Evolutionary conservation across 2,797 vertebrate genomes (phyloP), one percentile per base, ranked within the genome.

Genomic region (Gymnocypris eckloni): DNA sequence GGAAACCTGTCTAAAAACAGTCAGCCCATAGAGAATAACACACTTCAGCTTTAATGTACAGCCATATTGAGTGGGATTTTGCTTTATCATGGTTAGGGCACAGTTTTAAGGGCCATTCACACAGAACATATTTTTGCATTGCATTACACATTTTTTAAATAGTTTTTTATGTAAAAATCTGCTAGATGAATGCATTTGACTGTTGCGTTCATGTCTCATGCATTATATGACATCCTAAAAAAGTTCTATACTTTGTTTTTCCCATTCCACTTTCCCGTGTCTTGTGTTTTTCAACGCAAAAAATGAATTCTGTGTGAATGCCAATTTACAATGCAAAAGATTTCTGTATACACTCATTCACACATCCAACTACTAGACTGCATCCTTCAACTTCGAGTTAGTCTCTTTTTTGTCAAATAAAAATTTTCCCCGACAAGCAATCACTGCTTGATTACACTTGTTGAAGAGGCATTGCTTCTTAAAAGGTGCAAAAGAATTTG

Each of bases 1-100:
- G 56, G 77, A 79, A 79, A 61, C 77, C 77, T 79, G 77, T 79
- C 43, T 28, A 28, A 43, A 79, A 64, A 79, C 54, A 79, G 56
- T 79, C n/a, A 79, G 6, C n/a, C 56, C 37, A 28, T 16, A 25
- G 43, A 2, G 28, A 56, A 82, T 72, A n/a, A 43, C 50, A 82
- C 67, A 43, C 67, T 71, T 82, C 22, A 82, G 50, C 67, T 82
- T 81, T 39, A 39, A 70, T n/a, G 28, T 66, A 11, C 59, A 20
- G n/a, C 15, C 28, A 64, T 33, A 22, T 33, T 12, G 22, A 82
- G 33, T 52, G 22, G 33, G 13, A 54, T 70, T 71, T 54, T 56
- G 6, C 1, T 69, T 69, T 33, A 43, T 39, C 37, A 39, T 39
- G 66, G 28, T 81, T 71, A 82, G 37, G 37, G 43, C 77, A 61